Evolutionary conservation across 2,888 invertebrate genomes (phyloP).

Genomic region (Chloroclystis v-ata): DNA sequence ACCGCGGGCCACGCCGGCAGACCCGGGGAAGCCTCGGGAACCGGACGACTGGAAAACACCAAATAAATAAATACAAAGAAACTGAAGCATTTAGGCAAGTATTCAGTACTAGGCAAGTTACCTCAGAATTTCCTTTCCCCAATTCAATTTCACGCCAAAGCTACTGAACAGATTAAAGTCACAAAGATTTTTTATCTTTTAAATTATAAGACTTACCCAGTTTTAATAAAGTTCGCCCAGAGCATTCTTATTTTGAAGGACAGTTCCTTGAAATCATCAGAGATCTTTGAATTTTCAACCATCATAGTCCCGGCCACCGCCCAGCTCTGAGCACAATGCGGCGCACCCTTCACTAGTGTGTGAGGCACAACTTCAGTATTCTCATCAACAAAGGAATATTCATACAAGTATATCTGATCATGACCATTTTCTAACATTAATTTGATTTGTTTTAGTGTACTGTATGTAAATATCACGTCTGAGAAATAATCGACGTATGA

Average conservation of each 20-base stretch:
- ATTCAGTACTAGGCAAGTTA: no score
- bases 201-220: conserved; percentile 46
- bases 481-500: conserved; percentile 39
- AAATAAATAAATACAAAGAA: conserved; percentile 40
- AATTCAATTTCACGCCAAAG: conserved; percentile 29
- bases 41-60: no score
- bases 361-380: conserved; percentile 26
- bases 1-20: no score
- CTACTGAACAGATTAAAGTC: no score
- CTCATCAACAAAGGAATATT: conserved; percentile 39
- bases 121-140: no score
- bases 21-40: no score
- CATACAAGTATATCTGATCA: conserved; percentile 38
- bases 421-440: conserved; percentile 35
- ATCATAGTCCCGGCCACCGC: conserved; percentile 29
- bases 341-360: conserved; percentile 35
- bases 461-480: conserved; percentile 36
- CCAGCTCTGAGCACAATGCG: conserved; percentile 36
- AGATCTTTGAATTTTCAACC: conserved; percentile 13
- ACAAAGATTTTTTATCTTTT: no score
- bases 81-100: no score
- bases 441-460: conserved; percentile 32
- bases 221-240: conserved; percentile 45
- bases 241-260: conserved; percentile 33
- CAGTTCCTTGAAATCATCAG: conserved; percentile 29